A percentile compares a stretch with the other conserved stretches of the same genome.
Conservation (phyloP, 2,797 vertebrate genomes). For the Aselliscus stoliczkanus region DNA sequence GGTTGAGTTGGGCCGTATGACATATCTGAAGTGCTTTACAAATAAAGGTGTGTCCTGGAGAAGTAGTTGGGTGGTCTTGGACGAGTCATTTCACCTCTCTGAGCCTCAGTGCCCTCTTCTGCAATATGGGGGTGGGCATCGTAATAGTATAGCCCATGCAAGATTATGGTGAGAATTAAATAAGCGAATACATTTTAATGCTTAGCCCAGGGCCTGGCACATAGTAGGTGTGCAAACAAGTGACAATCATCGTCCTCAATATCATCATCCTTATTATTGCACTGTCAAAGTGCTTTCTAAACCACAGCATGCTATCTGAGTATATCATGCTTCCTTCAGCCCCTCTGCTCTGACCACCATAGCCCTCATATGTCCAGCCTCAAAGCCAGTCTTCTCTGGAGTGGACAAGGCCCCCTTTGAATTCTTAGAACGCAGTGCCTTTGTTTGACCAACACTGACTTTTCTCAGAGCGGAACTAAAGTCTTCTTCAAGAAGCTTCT, state of each 20-base stretch:
- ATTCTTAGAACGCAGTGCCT: not conserved
- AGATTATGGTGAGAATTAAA: not conserved
- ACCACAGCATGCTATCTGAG: fast-evolving
- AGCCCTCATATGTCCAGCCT: not conserved
- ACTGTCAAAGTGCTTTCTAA: not conserved
- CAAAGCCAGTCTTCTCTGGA: not conserved
- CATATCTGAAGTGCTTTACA: not conserved
- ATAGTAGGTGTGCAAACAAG: not conserved
- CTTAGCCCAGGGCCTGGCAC: not conserved
- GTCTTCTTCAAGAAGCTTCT: not conserved
- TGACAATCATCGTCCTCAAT: not conserved
- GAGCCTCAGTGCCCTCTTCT: not conserved
- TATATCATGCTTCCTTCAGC: too few relatives aligned
- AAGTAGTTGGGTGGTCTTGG: not conserved
- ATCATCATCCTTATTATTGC: fast-evolving
- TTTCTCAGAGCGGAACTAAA: not conserved
- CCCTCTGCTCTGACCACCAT: not conserved
- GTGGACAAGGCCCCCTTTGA: not conserved
- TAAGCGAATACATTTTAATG: not conserved
- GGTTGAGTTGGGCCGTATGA: fast-evolving
- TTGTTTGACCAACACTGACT: not conserved
- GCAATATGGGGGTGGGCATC: not conserved
- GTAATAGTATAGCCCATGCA: fast-evolving
- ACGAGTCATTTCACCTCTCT: not conserved
- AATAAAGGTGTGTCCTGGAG: not conserved